Conservation (phyloP, 2,888 invertebrate genomes). For the Synanthedon formicaeformis region DNA sequence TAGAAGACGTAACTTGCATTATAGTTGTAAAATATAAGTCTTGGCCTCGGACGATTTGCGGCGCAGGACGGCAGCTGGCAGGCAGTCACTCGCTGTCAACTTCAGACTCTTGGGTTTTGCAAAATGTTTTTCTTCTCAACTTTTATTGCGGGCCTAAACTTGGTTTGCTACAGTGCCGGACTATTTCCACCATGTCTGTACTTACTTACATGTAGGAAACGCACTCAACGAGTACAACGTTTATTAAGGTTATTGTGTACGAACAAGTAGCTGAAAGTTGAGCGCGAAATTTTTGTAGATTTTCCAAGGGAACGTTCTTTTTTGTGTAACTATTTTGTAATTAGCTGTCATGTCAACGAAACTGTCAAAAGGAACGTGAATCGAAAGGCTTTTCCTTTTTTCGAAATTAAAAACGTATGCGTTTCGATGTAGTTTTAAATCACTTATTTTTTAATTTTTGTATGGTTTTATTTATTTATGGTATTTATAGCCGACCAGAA, state of each 20-base stretch:
- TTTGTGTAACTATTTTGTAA: no score
- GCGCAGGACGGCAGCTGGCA: not conserved
- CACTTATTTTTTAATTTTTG: no score
- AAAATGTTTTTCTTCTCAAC: not conserved
- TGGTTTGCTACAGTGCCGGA: not conserved
- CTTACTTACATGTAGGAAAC: not conserved
- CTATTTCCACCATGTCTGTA: not conserved
- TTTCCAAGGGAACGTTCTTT: not conserved
- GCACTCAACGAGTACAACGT: not conserved
- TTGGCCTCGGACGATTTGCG: not conserved
- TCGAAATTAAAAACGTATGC: no score
- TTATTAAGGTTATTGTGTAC: not conserved
- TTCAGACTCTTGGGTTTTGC: not conserved
- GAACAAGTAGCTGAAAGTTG: not conserved
- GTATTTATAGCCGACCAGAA: no score
- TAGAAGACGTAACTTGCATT: not conserved
- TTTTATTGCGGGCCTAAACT: not conserved
- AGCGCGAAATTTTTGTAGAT: not conserved
- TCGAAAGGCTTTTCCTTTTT: no score
- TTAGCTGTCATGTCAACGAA: no score
- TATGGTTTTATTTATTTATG: no score
- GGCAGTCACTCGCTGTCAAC: conserved; percentile 42
- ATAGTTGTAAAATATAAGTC: not conserved
- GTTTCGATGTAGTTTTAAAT: no score
- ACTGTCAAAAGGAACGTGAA: no score